Evolutionary conservation across 2,797 vertebrate genomes (phyloP).

Genomic region (Peromyscus melanophrys): DNA sequence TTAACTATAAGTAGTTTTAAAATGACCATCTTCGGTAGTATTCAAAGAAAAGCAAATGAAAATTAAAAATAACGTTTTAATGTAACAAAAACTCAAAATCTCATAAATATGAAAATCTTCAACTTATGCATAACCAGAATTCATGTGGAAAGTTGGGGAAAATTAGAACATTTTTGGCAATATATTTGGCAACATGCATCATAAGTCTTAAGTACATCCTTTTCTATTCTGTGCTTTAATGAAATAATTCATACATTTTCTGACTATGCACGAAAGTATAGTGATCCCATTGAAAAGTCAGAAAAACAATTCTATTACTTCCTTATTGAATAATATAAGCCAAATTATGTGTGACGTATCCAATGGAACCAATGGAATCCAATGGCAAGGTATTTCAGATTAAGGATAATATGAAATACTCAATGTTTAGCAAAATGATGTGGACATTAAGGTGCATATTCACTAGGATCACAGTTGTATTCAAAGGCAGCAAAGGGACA

Average conservation of each 20-base stretch:
- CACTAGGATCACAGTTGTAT: neutral
- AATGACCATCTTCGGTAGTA: neutral
- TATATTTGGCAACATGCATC: slow-evolving; percentile 13
- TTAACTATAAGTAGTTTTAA: neutral
- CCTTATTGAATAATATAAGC: slow-evolving; percentile 4
- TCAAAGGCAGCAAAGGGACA: slow-evolving; percentile 31
- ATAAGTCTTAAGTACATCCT: slow-evolving; percentile 25
- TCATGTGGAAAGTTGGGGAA: neutral
- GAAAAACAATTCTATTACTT: slow-evolving; percentile 15
- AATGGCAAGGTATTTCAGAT: neutral
- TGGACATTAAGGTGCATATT: neutral
- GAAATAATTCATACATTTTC: neutral
- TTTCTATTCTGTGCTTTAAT: neutral
- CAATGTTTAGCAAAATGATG: slow-evolving; percentile 18
- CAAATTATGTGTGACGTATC: neutral
- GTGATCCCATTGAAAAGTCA: neutral
- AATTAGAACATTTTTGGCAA: slow-evolving; percentile 25
- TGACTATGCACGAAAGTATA: neutral
- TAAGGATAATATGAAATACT: slow-evolving; percentile 42
- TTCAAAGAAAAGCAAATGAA: slow-evolving; percentile 1
- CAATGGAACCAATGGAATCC: neutral
- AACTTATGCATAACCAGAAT: neutral
- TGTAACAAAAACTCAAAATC: neutral
- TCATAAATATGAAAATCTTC: neutral
- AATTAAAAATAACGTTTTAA: neutral